A percentile compares a stretch with the other conserved stretches of the same genome.
Evolutionary conservation across 2,113 vertebrate genomes (phyloP).

Genomic region (Gobiocypris rarus): DNA sequence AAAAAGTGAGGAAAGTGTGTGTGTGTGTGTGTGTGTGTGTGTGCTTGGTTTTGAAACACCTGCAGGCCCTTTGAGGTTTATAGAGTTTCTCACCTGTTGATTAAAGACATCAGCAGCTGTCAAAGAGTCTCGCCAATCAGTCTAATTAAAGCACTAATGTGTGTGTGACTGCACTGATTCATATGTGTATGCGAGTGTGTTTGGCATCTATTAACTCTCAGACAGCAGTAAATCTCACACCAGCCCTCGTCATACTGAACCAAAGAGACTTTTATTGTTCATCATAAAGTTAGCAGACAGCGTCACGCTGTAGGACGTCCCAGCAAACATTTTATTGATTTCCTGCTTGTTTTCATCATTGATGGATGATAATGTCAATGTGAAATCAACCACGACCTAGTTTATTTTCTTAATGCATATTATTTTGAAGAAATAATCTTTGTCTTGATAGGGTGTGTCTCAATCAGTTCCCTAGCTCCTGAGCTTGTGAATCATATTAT

Average conservation of each 20-base stretch:
- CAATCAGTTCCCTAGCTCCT: too few relatives aligned
- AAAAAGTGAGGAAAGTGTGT: background rate
- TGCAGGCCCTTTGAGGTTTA: constrained; percentile 32
- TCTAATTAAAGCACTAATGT: constrained; percentile 30
- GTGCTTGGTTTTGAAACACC: constrained; percentile 37
- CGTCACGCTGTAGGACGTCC: constrained; percentile 18
- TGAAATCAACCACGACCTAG: background rate
- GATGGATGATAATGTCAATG: background rate
- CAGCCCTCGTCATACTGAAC: constrained; percentile 14
- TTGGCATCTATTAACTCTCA: constrained; percentile 36
- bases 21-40: constrained; percentile 45
- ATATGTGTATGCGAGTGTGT: constrained; percentile 21
- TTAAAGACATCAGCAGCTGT: background rate
- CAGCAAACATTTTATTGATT: background rate
- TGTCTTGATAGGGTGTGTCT: too few relatives aligned
- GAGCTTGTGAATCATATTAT: too few relatives aligned
- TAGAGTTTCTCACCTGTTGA: constrained; percentile 28
- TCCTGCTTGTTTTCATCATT: constrained; percentile 6
- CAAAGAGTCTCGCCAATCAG: background rate
- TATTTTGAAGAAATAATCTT: background rate
- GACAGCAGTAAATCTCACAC: constrained; percentile 42
- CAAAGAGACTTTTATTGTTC: constrained; percentile 30
- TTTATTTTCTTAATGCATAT: background rate
- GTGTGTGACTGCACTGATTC: constrained; percentile 33
- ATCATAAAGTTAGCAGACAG: constrained; percentile 45